A percentile compares a stretch with the other conserved stretches of the same genome.
phyloP scores from a whole-genome alignment of 2,888 invertebrate species.

The Fragum sueziense region DNA sequence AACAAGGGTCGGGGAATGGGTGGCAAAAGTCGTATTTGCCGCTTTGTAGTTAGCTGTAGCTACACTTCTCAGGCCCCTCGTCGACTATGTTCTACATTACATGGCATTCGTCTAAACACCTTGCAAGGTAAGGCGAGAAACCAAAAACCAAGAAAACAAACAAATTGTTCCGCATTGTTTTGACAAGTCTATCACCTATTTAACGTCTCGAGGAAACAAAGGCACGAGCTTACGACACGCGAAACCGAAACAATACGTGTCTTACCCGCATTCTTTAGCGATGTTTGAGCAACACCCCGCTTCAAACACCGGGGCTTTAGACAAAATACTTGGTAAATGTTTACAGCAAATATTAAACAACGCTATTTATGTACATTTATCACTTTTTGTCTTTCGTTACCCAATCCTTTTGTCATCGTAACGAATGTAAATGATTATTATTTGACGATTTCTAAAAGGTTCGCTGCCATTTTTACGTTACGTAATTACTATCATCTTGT shows the following conservation, averaged over 20 bases:
- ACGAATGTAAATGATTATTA: neutral
- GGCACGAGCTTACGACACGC: neutral
- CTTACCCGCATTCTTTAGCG: neutral
- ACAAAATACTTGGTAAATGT: constrained; percentile 9
- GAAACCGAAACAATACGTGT: constrained; percentile 7
- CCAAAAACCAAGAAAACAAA: neutral
- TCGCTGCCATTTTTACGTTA: too few relatives aligned
- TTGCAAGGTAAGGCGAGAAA: neutral
- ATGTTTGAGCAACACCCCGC: neutral
- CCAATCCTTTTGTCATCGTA: neutral
- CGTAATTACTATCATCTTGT: too few relatives aligned
- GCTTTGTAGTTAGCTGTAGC: too few relatives aligned
- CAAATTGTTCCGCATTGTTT: constrained; percentile 1
- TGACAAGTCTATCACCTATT: constrained; percentile 9
- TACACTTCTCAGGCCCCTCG: too few relatives aligned
- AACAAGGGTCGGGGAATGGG: too few relatives aligned
- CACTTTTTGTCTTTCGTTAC: neutral
- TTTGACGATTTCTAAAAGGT: too few relatives aligned
- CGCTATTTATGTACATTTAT: constrained; percentile 4
- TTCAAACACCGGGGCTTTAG: neutral
- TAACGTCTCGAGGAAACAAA: constrained; percentile 14
- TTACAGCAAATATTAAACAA: neutral
- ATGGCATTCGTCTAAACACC: neutral
- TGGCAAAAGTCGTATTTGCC: too few relatives aligned
- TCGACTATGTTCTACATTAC: neutral